Percentiles rank a stretch among this genome's conserved stretches.
Evolutionary conservation across 2,113 vertebrate genomes (phyloP).

Genomic region (Brachyistius frenatus): DNA sequence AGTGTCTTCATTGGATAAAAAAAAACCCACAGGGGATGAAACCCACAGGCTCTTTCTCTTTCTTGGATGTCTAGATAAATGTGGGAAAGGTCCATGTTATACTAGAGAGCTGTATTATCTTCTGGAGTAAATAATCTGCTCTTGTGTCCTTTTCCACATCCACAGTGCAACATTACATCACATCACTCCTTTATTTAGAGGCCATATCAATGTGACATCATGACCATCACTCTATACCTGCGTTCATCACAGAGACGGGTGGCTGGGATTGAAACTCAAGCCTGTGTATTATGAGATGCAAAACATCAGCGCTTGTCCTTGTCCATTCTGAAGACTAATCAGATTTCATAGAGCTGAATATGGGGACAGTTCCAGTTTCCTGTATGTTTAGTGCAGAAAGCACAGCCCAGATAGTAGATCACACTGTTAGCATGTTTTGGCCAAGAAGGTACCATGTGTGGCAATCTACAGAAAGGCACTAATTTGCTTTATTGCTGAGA

Average conservation of each 20-base stretch:
- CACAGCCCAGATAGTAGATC: conserved; percentile 14
- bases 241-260: conserved; percentile 54
- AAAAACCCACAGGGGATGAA: conserved; percentile 45
- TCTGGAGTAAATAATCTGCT: conserved; percentile 58
- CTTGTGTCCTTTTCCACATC: conserved; percentile 48
- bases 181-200: conserved; percentile 73
- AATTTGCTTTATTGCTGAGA: neutral
- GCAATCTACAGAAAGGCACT: neutral
- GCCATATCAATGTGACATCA: conserved; percentile 75
- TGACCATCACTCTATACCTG: conserved; percentile 63
- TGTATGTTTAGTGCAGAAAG: conserved; percentile 9
- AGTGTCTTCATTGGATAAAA: conserved; percentile 32
- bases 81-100: conserved; percentile 56
- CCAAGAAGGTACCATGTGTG: neutral
- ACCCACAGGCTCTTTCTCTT: conserved; percentile 18
- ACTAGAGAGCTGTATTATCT: conserved; percentile 58
- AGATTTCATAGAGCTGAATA: conserved; percentile 60
- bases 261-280: conserved; percentile 65
- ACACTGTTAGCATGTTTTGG: neutral
- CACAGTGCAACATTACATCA: conserved; percentile 72
- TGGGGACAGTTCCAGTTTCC: conserved; percentile 51
- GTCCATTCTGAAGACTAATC: conserved; percentile 60
- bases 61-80: conserved; percentile 48
- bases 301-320: conserved; percentile 54
- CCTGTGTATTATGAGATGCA: conserved; percentile 56